phyloP scores from a whole-genome alignment of 2,113 vertebrate species.

The Cyprinodon tularosa region DNA sequence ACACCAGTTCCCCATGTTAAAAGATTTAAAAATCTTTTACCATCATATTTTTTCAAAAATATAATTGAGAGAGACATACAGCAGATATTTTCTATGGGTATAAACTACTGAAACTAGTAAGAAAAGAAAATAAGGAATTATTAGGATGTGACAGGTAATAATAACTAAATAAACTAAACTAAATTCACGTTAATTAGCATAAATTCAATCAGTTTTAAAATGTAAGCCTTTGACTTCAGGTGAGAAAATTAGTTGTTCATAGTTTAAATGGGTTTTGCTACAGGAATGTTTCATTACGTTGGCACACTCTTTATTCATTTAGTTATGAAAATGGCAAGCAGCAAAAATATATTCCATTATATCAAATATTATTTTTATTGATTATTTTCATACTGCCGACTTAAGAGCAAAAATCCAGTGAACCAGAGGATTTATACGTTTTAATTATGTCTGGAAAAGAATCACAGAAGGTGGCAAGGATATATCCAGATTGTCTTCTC shows the following conservation, averaged over 20 bases:
- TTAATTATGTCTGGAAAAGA: neutral
- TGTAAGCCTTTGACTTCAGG: neutral
- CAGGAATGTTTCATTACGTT: neutral
- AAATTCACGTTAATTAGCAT: neutral
- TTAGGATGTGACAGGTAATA: neutral
- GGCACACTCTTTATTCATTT: too few species aligned
- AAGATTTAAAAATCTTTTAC: neutral
- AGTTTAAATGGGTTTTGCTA: neutral
- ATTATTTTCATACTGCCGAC: neutral
- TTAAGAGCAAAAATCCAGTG: neutral
- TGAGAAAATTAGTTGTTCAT: neutral
- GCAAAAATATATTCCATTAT: neutral
- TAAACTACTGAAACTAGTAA: neutral
- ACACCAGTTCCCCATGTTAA: neutral
- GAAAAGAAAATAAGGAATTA: neutral
- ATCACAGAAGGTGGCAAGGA: neutral
- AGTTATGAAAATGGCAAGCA: neutral
- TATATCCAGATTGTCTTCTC: slow-evolving; percentile 12
- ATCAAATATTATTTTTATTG: neutral
- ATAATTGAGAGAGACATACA: neutral
- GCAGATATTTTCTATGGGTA: neutral
- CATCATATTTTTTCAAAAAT: neutral
- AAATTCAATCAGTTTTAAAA: neutral
- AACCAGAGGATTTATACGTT: neutral
- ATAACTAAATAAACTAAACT: too few species aligned